Conservation (phyloP, 2,797 vertebrate genomes). For the Ptychadena robeensis region DNA sequence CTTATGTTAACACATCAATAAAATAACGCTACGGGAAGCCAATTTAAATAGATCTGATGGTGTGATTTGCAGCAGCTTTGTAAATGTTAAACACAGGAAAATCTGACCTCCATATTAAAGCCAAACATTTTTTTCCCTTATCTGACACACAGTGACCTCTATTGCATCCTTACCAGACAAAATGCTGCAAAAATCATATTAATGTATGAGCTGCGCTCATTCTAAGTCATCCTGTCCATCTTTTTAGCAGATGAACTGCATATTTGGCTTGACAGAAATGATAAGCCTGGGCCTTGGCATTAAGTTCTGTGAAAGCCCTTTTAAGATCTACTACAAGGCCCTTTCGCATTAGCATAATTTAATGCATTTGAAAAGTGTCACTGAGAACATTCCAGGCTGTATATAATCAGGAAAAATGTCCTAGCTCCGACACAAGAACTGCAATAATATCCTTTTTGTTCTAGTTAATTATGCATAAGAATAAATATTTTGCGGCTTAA, state of each 20-base stretch:
- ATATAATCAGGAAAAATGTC: constrained; percentile 33
- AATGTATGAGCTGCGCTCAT: constrained; percentile 45
- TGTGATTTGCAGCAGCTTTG: constrained; percentile 1
- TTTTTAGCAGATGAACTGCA: constrained; percentile 49
- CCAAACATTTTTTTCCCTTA: neutral
- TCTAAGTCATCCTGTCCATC: constrained; percentile 46
- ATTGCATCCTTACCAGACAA: constrained; percentile 38
- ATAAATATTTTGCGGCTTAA: neutral
- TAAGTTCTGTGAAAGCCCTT: constrained; percentile 46
- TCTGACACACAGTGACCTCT: constrained; percentile 33
- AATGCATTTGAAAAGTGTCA: constrained; percentile 39
- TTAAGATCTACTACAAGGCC: constrained; percentile 31
- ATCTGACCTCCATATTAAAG: constrained; percentile 32
- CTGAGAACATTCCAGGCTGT: constrained; percentile 7
- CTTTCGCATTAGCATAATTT: constrained; percentile 43
- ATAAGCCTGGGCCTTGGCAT: constrained; percentile 33
- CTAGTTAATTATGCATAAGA: constrained; percentile 7
- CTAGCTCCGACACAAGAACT: neutral
- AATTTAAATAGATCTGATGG: constrained; percentile 48
- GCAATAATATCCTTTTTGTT: constrained; percentile 21
- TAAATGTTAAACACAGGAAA: constrained; percentile 1
- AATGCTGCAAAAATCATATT: constrained; percentile 39
- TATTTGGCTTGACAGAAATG: constrained; percentile 42
- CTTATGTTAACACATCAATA: constrained; percentile 48
- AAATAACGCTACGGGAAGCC: constrained; percentile 21